Conservation (phyloP, 2,113 vertebrate species). For the Alosa alosa region DNA sequence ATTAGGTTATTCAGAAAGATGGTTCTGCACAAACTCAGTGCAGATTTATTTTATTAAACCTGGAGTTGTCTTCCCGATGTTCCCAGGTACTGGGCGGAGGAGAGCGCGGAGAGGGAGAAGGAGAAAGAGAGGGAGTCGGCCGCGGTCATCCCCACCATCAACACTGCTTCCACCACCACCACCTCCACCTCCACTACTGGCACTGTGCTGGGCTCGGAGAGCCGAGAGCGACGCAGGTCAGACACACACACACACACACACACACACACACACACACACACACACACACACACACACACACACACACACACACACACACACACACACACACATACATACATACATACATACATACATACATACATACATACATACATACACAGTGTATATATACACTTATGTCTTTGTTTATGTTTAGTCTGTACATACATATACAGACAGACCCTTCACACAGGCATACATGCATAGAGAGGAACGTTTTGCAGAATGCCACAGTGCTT, state of each 20-base stretch:
- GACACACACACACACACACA: neutral
- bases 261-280: neutral
- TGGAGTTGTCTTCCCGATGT: neutral
- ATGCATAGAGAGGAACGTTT: neutral
- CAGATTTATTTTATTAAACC: neutral
- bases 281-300: neutral
- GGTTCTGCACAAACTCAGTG: no score
- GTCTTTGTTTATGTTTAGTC: neutral
- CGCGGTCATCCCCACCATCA: slow-evolving; percentile 91
- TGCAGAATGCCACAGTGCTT: no score
- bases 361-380: neutral
- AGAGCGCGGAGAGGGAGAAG: slow-evolving; percentile 90
- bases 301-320: neutral
- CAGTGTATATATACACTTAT: neutral
- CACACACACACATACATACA: neutral
- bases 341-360: neutral
- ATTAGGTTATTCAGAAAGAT: no score
- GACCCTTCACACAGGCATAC: neutral
- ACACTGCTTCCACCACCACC: slow-evolving; percentile 81
- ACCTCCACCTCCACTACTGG: slow-evolving; percentile 84
- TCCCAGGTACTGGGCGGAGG: slow-evolving; percentile 95
- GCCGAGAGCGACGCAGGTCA: slow-evolving; percentile 95
- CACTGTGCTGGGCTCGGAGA: slow-evolving; percentile 85
- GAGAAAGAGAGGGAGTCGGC: slow-evolving; percentile 90
- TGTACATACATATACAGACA: neutral